These are phyloP conservation scores for Cryptotis parvus DNA, from an alignment of 2,113 vertebrate species.

Conservation along the genomic window DNA sequence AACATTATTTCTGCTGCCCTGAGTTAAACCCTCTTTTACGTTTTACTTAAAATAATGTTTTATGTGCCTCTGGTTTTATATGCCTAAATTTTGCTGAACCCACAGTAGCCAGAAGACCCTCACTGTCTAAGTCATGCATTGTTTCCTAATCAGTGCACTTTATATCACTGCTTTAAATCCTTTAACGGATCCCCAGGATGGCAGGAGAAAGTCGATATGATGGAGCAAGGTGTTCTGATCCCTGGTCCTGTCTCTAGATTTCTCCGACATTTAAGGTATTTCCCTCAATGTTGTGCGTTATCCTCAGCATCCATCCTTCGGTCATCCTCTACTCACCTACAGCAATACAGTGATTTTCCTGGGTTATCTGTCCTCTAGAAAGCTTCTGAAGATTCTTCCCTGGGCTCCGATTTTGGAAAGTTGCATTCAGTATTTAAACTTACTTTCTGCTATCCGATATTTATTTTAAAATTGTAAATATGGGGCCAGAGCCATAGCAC, in stretches of 20 bases:
- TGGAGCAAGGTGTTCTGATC: rapidly evolving
- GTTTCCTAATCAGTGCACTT: neutral
- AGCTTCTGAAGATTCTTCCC: no score
- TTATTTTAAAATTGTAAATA: neutral
- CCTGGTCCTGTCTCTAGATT: rapidly evolving
- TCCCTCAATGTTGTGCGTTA: rapidly evolving
- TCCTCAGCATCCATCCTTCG: neutral
- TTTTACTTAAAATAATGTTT: conserved; percentile 7
- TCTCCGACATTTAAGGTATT: neutral
- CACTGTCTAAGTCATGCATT: neutral
- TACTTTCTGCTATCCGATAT: neutral
- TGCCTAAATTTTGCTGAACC: neutral
- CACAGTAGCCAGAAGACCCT: neutral
- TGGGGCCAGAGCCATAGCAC: no score
- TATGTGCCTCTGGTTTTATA: conserved; percentile 16
- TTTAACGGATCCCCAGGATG: neutral
- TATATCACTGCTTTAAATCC: neutral
- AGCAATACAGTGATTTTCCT: no score
- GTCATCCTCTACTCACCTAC: neutral
- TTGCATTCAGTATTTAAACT: neutral
- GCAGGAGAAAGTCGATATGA: neutral
- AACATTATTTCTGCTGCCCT: conserved; percentile 28
- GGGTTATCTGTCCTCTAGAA: neutral
- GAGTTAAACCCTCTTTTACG: neutral
- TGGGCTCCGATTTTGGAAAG: neutral